Base-by-base conservation (phyloP, 2,888 invertebrate genomes). In the Phengaris arion region DNA sequence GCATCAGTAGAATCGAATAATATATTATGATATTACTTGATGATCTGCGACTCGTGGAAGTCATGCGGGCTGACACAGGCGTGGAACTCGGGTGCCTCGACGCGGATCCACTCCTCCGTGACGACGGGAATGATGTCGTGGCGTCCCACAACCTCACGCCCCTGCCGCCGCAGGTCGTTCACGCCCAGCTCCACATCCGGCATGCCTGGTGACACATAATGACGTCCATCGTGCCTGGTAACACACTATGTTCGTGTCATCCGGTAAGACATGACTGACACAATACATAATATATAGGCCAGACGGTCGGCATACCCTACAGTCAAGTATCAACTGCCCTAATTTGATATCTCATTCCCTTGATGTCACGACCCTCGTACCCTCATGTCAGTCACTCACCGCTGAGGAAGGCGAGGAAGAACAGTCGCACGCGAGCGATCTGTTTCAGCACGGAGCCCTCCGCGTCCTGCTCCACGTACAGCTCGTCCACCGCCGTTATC, bases 71-170 rank as follows among this genome's bases (percentile, higher is more conserved):
- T 97, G 74, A 99, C 97, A 86, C 98, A 97, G 75, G 96, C 96
- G 92, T 99, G 99, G 89, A 99, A 99, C 89, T 99, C 98, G 0
- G 98, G 96, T 74, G 96, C 95, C 92, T 99, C 99, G 75, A 99
- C 95, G 64, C 98, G 96, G 85, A 99, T 99, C 99, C 99, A 99
- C 92, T 99, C 98, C 92, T 99, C 99, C 0, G 99, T 99, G 78
- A 97, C 97, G 22, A 98, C 98, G 45, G 99, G 99, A 87, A 99
- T 98, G 88, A 99, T 99, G 92, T 99, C 99, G 90, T 99, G 99
- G 5, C 99, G 95, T 0, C 99, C 99, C 1, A 99, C 99, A 75
- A 99, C 99, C 94, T 99, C 99, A 90, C 97, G 97, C n/a, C 99
- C 99, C 90, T 99, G 98, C n/a, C 99, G 95, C 89, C 98, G 95